Base-by-base conservation (phyloP, 2,797 vertebrate species). In the Coluber constrictor region DNA sequence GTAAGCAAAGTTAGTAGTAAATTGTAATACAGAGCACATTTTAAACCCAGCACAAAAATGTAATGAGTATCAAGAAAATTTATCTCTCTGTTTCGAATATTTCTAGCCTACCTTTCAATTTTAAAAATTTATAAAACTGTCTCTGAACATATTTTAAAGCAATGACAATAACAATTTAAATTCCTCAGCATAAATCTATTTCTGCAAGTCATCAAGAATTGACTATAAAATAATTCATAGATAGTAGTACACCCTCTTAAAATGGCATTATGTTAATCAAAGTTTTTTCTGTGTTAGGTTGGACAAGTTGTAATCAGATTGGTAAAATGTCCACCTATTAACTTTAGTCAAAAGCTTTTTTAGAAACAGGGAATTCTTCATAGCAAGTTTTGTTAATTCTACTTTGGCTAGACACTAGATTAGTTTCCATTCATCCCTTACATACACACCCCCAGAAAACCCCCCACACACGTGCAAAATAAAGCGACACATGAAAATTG, bases 151-250 rank as follows among this genome's bases (percentile, higher is more conserved):
- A 37, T 90, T 88, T 88, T 59, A 87, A 88, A 87, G 51, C 86
- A 87, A 55, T 87, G 88, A 61, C 56, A 89, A 89, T 47, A 63
- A 87, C 74, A 87, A 32, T 57, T 57, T 57, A 32, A 32, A 83
- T 47, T 83, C 74, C 74, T 83, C 37, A 83, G 37, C 74, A 83
- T 83, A 83, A 83, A 83, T 83, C 74, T 83, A 83, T 83, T 83
- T 83, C 74, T 83, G 74, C 74, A 83, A 83, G 74, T 83, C 74
- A 83, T 83, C 74, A 83, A 83, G 74, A 83, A 83, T 83, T 83
- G 37, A 83, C 74, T 83, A 47, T 79, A 83, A 83, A 83, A 83
- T 83, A 83, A 83, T 83, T 83, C 74, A 83, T 83, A 43, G 18
- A 83, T 25, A 83, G 74, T 47, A 25, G 37, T 47, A 83, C 74